Conservation (phyloP, 2,113 vertebrate genomes). For the Pteruthius melanotis region DNA sequence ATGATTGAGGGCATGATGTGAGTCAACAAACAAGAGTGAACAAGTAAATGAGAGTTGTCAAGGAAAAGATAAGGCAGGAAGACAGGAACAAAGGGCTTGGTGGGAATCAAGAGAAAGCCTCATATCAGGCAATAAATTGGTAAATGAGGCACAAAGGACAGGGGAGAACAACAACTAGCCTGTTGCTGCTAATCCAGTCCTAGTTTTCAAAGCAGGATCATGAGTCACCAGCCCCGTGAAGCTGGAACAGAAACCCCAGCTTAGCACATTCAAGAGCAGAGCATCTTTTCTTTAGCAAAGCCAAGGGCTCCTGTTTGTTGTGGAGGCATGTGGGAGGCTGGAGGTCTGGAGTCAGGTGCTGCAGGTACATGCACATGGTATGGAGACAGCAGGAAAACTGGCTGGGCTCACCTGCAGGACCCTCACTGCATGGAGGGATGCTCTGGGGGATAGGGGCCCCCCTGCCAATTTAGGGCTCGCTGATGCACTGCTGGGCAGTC, state of each 20-base stretch:
- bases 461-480: not conserved
- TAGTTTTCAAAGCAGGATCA: not conserved
- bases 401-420: not conserved
- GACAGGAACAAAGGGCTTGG: not conserved
- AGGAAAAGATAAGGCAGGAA: not conserved
- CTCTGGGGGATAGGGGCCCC: not conserved
- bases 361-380: fast-evolving
- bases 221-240: not conserved
- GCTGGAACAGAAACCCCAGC: not conserved
- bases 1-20: not conserved
- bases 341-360: not conserved
- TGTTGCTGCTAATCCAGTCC: not conserved
- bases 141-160: not conserved
- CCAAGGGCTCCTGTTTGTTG: not conserved
- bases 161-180: not conserved
- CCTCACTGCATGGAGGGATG: not conserved
- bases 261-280: not conserved
- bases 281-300: not conserved
- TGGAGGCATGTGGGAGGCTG: not conserved
- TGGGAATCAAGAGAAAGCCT: not conserved
- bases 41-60: not conserved
- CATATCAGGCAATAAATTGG: not conserved
- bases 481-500: fast-evolving
- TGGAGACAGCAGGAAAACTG: not conserved
- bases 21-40: not conserved